Evolutionary conservation across 2,888 invertebrate species (phyloP).

Genomic region (Pantelozetes paolii): DNA sequence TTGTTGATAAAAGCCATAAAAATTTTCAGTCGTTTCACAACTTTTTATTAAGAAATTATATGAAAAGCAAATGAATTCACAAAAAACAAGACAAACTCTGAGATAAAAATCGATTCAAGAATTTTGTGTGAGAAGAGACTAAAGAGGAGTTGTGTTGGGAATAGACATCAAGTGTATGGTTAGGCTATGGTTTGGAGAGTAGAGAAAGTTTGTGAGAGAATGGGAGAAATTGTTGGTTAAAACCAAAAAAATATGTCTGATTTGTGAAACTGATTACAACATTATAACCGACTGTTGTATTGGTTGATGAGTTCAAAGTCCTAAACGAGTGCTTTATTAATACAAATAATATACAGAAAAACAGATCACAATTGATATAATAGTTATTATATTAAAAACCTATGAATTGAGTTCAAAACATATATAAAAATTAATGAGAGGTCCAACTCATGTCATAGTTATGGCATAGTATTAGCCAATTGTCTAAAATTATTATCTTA

Average conservation of each 20-base stretch:
- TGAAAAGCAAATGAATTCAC: neutral
- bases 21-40: slow-evolving; percentile 9
- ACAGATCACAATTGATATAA: slow-evolving; percentile 4
- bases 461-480: slow-evolving; percentile 22
- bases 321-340: slow-evolving; percentile 11
- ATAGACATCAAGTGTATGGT: neutral
- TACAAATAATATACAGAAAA: slow-evolving; percentile 17
- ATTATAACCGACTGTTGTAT: slow-evolving; percentile 4
- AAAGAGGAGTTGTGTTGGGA: slow-evolving; percentile 6
- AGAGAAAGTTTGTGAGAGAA: neutral
- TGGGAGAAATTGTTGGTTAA: slow-evolving; percentile 4
- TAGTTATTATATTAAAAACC: slow-evolving; percentile 14
- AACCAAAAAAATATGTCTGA: slow-evolving; percentile 23
- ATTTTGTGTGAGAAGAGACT: neutral
- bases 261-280: slow-evolving; percentile 32
- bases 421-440: slow-evolving; percentile 35
- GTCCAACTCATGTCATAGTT: slow-evolving; percentile 34
- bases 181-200: neutral
- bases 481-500: slow-evolving; percentile 34
- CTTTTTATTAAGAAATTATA: slow-evolving; percentile 28
- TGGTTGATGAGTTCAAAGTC: slow-evolving; percentile 28
- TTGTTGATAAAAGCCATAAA: slow-evolving; percentile 6
- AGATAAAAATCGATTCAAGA: slow-evolving; percentile 34
- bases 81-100: slow-evolving; percentile 7
- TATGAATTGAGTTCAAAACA: neutral